Base-by-base conservation (phyloP, 2,113 vertebrate species). In the Australoheros scitulus region DNA sequence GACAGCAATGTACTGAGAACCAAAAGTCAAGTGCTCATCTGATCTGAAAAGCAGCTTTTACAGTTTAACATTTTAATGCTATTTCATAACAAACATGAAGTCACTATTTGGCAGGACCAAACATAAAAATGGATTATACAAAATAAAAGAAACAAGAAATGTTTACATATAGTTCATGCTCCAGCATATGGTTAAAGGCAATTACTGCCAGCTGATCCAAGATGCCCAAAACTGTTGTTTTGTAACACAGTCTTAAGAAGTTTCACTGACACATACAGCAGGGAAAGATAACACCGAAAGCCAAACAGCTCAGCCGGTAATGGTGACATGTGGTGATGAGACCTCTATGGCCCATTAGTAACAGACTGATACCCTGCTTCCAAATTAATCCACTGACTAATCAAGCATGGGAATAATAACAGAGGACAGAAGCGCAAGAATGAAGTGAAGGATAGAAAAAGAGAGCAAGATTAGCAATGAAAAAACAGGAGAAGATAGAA, bases 321-420 rank as follows among this genome's bases (percentile, higher is more conserved):
- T 88, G 83, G 88, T 94, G 92, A 94, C 91, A 89, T 92, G 88
- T 91, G 93, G 90, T 88, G 91, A 93, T 92, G 91, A 94, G 94
- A 94, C 92, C 92, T 95, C 91, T 93, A 94, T 91, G 92, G 90
- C 92, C 93, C 93, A 95, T 95, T 95, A 95, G 93, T 88, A 92
- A 92, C 93, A 94, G 92, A 92, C 92, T 93, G 94, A 94, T 94
- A 93, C 92, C 91, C 93, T 92, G 94, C 92, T 92, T 94, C 91
- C 91, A 95, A 95, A 95, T 95, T 93, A 94, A 95, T 95, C 94
- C 95, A 91, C 90, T 84, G 91, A 92, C 93, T 95, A 95, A 95
- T 95, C 94, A 95, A 93, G 93, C 92, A 94, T 91, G 86, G 91
- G 92, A 94, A 93, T 94, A 91, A 93, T 93, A 92, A 91, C 86